Percentiles rank a stretch among this genome's conserved stretches.
These are phyloP conservation scores for Probosciger aterrimus DNA, from an alignment of 2,113 vertebrate species.

Conservation along the genomic window DNA sequence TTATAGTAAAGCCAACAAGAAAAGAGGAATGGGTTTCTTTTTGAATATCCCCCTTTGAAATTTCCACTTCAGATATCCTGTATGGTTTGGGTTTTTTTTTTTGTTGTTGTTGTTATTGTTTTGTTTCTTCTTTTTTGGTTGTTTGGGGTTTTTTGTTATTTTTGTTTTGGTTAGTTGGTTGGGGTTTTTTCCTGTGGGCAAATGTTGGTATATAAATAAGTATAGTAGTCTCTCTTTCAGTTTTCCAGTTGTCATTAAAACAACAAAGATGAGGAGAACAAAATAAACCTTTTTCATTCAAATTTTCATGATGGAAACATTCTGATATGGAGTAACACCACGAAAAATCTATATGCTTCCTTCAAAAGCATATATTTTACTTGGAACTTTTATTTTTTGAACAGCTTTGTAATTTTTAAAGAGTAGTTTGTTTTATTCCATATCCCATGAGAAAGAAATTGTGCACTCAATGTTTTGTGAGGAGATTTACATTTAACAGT, in stretches of 20 bases:
- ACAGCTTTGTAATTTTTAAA: neutral
- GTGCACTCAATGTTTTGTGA: neutral
- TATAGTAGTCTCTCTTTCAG: neutral
- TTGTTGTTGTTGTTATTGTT: too few relatives aligned
- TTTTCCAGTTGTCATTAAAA: neutral
- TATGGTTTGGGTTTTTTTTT: neutral
- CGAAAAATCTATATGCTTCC: neutral
- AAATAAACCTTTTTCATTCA: neutral
- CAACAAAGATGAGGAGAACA: neutral
- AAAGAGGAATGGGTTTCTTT: conserved; percentile 3
- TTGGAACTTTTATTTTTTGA: neutral
- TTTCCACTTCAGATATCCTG: conserved; percentile 18
- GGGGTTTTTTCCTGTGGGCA: neutral
- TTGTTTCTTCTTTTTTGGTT: neutral
- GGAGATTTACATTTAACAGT: neutral
- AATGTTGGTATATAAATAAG: neutral
- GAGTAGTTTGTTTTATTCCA: neutral
- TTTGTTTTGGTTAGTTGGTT: neutral
- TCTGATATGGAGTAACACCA: neutral
- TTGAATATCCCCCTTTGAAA: conserved; percentile 11
- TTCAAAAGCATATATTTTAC: neutral
- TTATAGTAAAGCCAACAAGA: conserved; percentile 21
- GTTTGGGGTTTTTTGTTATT: neutral
- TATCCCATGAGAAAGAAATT: neutral
- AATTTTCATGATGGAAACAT: neutral